These are phyloP conservation scores for Philopotamus ludificatus DNA, from an alignment of 1,140 invertebrate genomes.

Conservation along the genomic window DNA sequence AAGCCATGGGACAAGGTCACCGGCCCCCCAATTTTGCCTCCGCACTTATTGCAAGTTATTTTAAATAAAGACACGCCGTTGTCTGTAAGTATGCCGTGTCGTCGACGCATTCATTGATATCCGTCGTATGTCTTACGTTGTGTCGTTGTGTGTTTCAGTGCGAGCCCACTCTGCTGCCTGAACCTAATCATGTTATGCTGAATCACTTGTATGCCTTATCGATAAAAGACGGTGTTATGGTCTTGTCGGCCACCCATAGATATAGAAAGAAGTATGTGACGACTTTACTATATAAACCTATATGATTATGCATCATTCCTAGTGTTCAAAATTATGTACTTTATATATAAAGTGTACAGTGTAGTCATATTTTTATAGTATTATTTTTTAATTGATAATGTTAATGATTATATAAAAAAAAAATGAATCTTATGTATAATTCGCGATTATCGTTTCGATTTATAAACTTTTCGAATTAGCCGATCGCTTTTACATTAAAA, in stretches of 20 bases:
- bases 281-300: constrained; percentile 97
- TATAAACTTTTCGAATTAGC: neutral
- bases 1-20: constrained; percentile 90
- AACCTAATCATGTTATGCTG: constrained; percentile 99
- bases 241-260: constrained; percentile 93
- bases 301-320: constrained; percentile 58
- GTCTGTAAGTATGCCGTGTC: constrained; percentile 67
- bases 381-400: neutral
- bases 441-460: too few species aligned
- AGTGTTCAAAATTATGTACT: constrained; percentile 1
- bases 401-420: neutral
- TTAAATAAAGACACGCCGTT: constrained; percentile 97
- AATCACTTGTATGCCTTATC: constrained; percentile 99
- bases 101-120: neutral
- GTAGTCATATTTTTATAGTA: constrained; percentile 11
- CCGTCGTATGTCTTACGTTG: neutral
- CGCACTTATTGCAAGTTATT: constrained; percentile 97
- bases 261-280: constrained; percentile 99
- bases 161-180: constrained; percentile 96
- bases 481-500: neutral
- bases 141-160: constrained; percentile 70
- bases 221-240: constrained; percentile 99
- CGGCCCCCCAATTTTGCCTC: constrained; percentile 95
- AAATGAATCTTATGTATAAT: neutral
- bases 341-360: neutral